Evolutionary conservation across 2,113 vertebrate species (phyloP).

Genomic region (Odontesthes bonariensis): DNA sequence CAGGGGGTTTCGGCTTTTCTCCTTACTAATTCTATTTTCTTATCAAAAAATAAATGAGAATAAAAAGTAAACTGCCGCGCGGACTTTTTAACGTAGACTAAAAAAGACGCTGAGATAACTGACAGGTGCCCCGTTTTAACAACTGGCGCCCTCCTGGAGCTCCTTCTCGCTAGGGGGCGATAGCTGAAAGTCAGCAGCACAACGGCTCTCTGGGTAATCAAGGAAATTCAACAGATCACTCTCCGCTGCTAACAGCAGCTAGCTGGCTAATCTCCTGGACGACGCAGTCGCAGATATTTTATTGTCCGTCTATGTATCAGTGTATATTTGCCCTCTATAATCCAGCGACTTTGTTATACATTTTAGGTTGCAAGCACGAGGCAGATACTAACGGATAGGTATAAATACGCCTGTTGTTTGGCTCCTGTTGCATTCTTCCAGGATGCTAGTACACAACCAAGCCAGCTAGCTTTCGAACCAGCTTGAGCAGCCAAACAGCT

Average conservation of each 20-base stretch:
- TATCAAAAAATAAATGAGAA: no score
- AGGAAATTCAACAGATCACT: constrained; percentile 52
- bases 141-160: not conserved
- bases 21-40: no score
- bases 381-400: not conserved
- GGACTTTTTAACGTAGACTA: no score
- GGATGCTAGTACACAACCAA: constrained; percentile 68
- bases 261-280: constrained; percentile 68
- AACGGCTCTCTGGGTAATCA: constrained; percentile 39
- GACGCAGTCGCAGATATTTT: constrained; percentile 55
- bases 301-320: not conserved
- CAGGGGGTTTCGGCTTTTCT: no score
- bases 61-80: no score
- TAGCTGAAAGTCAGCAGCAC: not conserved
- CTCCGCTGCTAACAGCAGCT: constrained; percentile 63
- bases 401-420: constrained; percentile 41
- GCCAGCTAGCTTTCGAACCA: constrained; percentile 48
- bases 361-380: not conserved
- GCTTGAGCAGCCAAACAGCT: constrained; percentile 50
- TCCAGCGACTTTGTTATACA: not conserved
- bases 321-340: constrained; percentile 6
- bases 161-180: constrained; percentile 60
- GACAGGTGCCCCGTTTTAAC: no score
- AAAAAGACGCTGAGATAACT: no score
- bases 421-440: constrained; percentile 38